phyloP scores from a whole-genome alignment of 2,888 invertebrate species.

The Phania funesta region DNA sequence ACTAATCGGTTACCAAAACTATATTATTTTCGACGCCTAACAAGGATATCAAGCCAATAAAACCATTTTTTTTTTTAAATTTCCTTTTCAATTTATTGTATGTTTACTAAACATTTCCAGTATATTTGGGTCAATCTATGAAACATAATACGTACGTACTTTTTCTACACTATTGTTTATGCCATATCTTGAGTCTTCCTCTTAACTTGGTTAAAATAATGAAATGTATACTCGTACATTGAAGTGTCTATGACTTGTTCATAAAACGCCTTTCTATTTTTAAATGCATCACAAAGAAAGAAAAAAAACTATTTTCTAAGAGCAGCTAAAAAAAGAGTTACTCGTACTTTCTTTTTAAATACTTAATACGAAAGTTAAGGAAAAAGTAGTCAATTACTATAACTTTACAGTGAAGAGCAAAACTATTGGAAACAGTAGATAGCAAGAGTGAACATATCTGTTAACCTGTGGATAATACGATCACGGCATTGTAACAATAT shows the following conservation, averaged over 20 bases:
- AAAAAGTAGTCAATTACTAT: slow-evolving; percentile 24
- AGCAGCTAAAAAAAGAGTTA: slow-evolving; percentile 46
- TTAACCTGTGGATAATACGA: too few species aligned
- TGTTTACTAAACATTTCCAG: not conserved
- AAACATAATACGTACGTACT: slow-evolving; percentile 36
- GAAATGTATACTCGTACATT: slow-evolving; percentile 46
- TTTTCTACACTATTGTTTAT: slow-evolving; percentile 29
- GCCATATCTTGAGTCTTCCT: not conserved
- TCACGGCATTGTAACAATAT: too few species aligned
- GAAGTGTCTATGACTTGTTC: slow-evolving; percentile 52
- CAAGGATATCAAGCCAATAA: too few species aligned
- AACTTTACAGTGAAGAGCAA: slow-evolving; percentile 14
- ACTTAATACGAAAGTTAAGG: slow-evolving; percentile 44
- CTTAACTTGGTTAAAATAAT: slow-evolving; percentile 34
- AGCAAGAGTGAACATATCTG: not conserved
- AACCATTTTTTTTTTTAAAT: not conserved
- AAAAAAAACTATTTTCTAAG: slow-evolving; percentile 31
- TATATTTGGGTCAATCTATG: slow-evolving; percentile 54
- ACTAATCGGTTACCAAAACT: too few species aligned
- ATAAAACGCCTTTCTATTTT: slow-evolving; percentile 63
- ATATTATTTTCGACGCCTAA: too few species aligned
- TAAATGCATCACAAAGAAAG: slow-evolving; percentile 51
- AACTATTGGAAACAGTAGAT: not conserved
- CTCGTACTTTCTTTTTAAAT: slow-evolving; percentile 66
- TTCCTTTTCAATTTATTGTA: slow-evolving; percentile 13